Conservation (phyloP, 2,113 vertebrate genomes). For the Halichoeres trimaculatus region DNA sequence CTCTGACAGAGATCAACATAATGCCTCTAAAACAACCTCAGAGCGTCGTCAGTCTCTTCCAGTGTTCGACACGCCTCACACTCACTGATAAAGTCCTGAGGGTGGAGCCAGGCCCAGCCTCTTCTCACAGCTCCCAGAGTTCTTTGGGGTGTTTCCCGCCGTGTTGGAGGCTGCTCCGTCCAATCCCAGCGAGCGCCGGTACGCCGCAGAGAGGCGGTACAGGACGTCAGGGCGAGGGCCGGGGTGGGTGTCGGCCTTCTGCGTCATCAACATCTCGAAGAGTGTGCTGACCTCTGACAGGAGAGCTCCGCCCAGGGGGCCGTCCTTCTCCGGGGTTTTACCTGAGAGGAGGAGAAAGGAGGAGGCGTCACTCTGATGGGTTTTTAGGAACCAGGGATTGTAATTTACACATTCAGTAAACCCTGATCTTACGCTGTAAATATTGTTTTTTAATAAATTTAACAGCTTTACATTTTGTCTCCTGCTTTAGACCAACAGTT, state of each 20-base stretch:
- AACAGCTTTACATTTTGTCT: too few species aligned
- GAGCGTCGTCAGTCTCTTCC: conserved; percentile 25
- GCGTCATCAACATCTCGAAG: conserved; percentile 92
- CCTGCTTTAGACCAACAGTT: too few species aligned
- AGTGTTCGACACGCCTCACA: conserved; percentile 14
- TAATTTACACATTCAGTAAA: too few species aligned
- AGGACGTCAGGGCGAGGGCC: conserved; percentile 85
- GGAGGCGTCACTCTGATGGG: too few species aligned
- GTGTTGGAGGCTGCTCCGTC: conserved; percentile 42
- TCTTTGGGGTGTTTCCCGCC: conserved; percentile 9
- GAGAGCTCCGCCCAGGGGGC: conserved; percentile 85
- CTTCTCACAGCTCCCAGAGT: conserved; percentile 48
- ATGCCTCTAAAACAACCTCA: conserved; percentile 3
- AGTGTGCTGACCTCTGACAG: conserved; percentile 94
- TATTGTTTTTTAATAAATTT: too few species aligned
- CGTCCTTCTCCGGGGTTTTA: conserved; percentile 81
- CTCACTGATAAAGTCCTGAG: conserved; percentile 34
- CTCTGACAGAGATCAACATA: not conserved
- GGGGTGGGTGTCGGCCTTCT: conserved; percentile 84
- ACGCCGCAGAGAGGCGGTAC: conserved; percentile 88
- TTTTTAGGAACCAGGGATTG: too few species aligned
- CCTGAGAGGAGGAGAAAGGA: conserved; percentile 36
- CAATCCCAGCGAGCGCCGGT: conserved; percentile 85
- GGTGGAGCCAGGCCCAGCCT: conserved; percentile 6
- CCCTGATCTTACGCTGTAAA: too few species aligned